A percentile compares a stretch with the other conserved stretches of the same genome.
Evolutionary conservation across 2,113 vertebrate genomes (phyloP).

Genomic region (Polypterus senegalus): DNA sequence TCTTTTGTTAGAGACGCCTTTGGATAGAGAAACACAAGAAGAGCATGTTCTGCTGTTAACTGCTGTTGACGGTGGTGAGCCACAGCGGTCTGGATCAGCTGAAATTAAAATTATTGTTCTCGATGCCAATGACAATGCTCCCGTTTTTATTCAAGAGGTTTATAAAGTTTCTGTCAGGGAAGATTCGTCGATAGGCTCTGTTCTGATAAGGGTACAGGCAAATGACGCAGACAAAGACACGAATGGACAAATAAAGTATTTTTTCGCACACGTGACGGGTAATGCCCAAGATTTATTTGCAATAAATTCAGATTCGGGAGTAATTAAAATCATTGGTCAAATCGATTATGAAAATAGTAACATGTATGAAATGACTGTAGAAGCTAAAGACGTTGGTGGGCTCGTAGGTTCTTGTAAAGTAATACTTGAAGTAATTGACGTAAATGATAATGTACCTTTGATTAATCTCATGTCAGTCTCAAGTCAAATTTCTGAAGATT

Average conservation of each 20-base stretch:
- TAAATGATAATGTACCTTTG: too few relatives aligned
- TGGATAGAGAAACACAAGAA: too few relatives aligned
- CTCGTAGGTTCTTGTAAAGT: too few relatives aligned
- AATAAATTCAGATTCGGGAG: constrained; percentile 46
- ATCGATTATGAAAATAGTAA: constrained; percentile 40
- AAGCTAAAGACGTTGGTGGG: too few relatives aligned
- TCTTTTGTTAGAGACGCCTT: too few relatives aligned
- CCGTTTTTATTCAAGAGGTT: neutral
- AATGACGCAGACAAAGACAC: constrained; percentile 14
- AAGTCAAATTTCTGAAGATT: too few relatives aligned
- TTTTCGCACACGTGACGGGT: constrained; percentile 10
- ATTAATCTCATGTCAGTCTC: too few relatives aligned
- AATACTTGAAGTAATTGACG: too few relatives aligned
- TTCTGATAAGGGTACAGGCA: neutral
- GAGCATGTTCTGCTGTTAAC: neutral
- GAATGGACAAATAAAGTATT: constrained; percentile 15
- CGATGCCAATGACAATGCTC: constrained; percentile 34
- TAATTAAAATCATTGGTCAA: constrained; percentile 16
- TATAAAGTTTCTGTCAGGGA: neutral
- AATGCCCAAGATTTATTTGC: constrained; percentile 7
- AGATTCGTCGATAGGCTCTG: neutral
- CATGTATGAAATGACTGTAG: too few relatives aligned
- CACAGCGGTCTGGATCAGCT: neutral
- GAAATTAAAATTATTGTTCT: constrained; percentile 25
- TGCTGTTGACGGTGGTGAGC: neutral